These are phyloP conservation scores for Scyliorhinus canicula DNA, from an alignment of 2,797 vertebrate genomes.

Conservation along the genomic window DNA sequence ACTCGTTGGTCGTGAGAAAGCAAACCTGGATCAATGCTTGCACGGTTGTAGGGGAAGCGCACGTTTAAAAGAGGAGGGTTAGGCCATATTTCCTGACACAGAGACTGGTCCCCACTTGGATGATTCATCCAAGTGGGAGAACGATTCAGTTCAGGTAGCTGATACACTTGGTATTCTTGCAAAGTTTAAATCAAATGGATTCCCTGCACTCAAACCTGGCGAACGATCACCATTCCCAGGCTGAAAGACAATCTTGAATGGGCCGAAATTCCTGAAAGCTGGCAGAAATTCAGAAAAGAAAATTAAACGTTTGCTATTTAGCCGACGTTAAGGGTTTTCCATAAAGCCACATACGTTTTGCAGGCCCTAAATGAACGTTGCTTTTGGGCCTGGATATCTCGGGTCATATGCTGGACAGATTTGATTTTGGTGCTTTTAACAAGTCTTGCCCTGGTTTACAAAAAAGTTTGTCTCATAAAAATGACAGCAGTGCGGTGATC, in stretches of 20 bases:
- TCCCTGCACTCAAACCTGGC: background rate
- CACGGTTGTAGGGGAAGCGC: background rate
- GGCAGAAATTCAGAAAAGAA: background rate
- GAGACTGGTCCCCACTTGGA: background rate
- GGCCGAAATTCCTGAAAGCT: background rate
- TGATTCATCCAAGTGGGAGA: no score
- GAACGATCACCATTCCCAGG: background rate
- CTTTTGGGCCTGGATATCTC: background rate
- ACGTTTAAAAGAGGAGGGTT: background rate
- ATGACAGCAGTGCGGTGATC: background rate
- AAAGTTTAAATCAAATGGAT: background rate
- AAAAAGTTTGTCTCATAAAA: background rate
- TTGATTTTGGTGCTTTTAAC: background rate
- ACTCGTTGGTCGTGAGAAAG: background rate
- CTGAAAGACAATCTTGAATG: background rate
- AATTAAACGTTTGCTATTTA: no score
- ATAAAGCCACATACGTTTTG: background rate
- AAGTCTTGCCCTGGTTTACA: background rate
- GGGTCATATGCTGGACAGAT: background rate
- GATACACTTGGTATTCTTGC: no score
- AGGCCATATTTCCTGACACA: background rate
- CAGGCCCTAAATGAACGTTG: background rate
- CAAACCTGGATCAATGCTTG: background rate
- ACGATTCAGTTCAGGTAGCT: background rate
- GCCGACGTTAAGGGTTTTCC: background rate